Evolutionary conservation across 2,888 invertebrate species (phyloP).

Genomic region (Stratiomys singularior): DNA sequence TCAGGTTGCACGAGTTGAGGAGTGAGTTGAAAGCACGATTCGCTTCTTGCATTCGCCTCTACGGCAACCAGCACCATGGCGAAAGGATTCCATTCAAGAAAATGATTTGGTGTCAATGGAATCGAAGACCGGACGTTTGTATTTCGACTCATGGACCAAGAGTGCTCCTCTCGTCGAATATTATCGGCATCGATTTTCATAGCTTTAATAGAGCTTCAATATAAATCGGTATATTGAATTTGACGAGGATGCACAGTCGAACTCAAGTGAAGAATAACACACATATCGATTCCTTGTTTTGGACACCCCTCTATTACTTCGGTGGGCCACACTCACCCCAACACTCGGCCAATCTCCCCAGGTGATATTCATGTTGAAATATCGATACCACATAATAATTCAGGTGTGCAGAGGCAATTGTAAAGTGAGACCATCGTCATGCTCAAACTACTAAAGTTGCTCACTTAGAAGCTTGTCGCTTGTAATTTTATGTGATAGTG

Average conservation of each 20-base stretch:
- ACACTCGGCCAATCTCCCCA: background rate
- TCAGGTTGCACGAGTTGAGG: slow-evolving; percentile 45
- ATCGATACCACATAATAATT: slow-evolving; percentile 40
- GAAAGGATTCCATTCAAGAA: too few species aligned
- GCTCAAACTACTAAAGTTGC: slow-evolving; percentile 42
- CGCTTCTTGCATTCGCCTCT: background rate
- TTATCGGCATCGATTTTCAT: too few species aligned
- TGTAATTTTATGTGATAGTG: slow-evolving; percentile 51
- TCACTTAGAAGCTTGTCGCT: slow-evolving; percentile 45
- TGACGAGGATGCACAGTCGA: too few species aligned
- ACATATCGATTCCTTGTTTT: too few species aligned
- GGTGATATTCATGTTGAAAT: slow-evolving; percentile 31
- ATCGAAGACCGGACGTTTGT: too few species aligned
- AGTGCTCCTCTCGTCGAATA: too few species aligned
- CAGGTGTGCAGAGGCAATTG: slow-evolving; percentile 27
- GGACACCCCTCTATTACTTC: background rate
- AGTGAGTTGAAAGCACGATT: slow-evolving; percentile 28
- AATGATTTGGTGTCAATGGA: too few species aligned
- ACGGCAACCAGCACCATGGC: background rate
- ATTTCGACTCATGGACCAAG: too few species aligned
- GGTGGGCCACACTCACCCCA: background rate
- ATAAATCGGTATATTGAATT: too few species aligned
- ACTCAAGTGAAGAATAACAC: too few species aligned
- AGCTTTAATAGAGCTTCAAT: too few species aligned
- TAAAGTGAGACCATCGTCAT: slow-evolving; percentile 42